These are phyloP conservation scores for Bufotes viridis DNA, from an alignment of 2,797 vertebrate genomes.

Conservation along the genomic window DNA sequence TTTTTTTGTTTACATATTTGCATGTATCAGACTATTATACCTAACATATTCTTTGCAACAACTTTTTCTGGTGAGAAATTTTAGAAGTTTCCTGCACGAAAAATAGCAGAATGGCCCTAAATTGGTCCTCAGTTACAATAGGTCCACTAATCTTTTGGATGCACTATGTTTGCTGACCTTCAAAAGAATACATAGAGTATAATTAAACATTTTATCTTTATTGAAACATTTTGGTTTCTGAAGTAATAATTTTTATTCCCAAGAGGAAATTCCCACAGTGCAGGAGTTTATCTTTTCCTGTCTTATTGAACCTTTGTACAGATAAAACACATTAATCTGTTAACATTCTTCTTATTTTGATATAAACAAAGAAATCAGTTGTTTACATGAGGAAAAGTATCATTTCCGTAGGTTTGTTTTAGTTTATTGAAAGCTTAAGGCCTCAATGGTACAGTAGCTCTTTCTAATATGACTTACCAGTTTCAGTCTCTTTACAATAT, in stretches of 20 bases:
- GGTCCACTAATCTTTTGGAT: not conserved
- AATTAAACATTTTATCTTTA: slow-evolving; percentile 39
- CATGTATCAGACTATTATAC: too few species aligned
- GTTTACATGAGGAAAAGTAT: not conserved
- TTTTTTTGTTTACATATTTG: too few species aligned
- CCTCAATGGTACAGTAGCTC: not conserved
- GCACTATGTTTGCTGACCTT: not conserved
- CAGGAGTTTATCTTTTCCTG: slow-evolving; percentile 61
- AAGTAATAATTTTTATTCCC: slow-evolving; percentile 37
- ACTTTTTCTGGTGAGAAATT: not conserved
- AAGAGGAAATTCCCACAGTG: slow-evolving; percentile 6
- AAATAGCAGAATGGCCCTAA: not conserved
- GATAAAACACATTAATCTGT: slow-evolving; percentile 23
- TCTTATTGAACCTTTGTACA: slow-evolving; percentile 38
- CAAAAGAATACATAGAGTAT: not conserved
- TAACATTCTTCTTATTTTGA: not conserved
- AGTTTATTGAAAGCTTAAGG: not conserved
- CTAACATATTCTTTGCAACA: not conserved
- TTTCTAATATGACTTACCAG: not conserved
- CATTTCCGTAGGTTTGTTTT: not conserved
- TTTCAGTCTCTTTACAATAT: not conserved
- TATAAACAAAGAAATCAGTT: not conserved
- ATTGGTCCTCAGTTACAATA: not conserved
- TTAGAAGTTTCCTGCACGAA: not conserved
- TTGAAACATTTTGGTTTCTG: not conserved